Evolutionary conservation across 1,140 invertebrate genomes (phyloP).

Genomic region (Nasonia vitripennis): DNA sequence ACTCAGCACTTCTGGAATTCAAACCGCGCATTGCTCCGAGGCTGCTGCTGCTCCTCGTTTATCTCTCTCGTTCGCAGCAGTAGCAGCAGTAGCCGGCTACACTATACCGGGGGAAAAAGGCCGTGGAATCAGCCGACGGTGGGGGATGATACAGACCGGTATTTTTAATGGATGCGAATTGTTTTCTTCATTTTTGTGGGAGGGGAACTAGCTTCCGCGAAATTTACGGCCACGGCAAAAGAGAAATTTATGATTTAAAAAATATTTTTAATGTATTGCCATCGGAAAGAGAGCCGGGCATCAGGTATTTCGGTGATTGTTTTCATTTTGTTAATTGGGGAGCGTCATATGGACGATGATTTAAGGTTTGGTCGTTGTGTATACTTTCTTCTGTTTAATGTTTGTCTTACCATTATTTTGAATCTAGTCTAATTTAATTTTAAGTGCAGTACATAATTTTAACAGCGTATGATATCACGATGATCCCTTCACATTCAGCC

Average conservation of each 20-base stretch:
- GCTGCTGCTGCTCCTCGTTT: constrained; percentile 17
- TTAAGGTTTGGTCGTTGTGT: too few relatives aligned
- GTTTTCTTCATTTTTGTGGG: neutral
- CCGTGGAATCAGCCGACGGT: neutral
- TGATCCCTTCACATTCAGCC: too few relatives aligned
- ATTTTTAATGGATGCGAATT: constrained; percentile 1
- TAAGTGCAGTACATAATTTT: too few relatives aligned
- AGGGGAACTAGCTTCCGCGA: neutral
- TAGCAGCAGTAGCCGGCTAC: constrained; percentile 28
- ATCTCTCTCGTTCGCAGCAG: neutral
- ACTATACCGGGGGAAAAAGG: neutral
- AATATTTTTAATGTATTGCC: neutral
- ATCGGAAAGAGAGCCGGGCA: neutral
- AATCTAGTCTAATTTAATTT: too few relatives aligned
- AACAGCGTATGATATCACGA: too few relatives aligned
- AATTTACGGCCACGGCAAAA: neutral
- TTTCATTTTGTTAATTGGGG: neutral
- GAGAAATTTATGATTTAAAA: neutral
- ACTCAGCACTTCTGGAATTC: constrained; percentile 34
- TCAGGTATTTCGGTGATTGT: neutral
- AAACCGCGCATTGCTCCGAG: constrained; percentile 3
- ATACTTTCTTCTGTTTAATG: too few relatives aligned
- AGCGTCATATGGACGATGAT: neutral
- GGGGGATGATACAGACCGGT: neutral
- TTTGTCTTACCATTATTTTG: too few relatives aligned